Percentiles rank a stretch among this genome's conserved stretches.
These are phyloP conservation scores for Menura novaehollandiae DNA, from an alignment of 2,113 vertebrate species.

Conservation along the genomic window DNA sequence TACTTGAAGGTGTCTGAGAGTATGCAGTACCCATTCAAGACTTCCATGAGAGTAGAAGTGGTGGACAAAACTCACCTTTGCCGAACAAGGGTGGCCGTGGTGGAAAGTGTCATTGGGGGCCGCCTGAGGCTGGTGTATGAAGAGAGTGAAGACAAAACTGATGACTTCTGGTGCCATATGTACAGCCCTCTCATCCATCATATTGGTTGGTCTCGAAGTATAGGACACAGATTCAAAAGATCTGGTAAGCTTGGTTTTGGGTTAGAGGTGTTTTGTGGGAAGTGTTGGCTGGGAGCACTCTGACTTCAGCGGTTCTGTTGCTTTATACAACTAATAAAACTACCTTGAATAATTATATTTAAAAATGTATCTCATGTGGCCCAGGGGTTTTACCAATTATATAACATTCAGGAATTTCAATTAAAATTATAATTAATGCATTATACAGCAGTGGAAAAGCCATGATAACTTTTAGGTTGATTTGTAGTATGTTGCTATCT, in stretches of 20 bases:
- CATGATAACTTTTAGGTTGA: background rate
- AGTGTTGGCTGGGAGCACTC: background rate
- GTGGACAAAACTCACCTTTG: constrained; percentile 97
- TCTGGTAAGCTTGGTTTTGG: constrained; percentile 76
- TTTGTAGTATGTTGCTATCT: background rate
- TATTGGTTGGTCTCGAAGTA: constrained; percentile 95
- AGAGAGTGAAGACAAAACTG: constrained; percentile 90
- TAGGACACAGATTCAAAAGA: constrained; percentile 97
- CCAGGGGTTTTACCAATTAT: background rate
- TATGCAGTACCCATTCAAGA: constrained; percentile 95
- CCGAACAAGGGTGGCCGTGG: constrained; percentile 91
- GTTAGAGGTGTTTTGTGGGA: background rate
- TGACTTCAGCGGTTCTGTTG: background rate
- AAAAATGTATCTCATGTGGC: rapidly evolving
- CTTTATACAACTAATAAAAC: background rate
- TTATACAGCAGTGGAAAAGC: background rate
- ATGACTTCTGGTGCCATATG: constrained; percentile 99
- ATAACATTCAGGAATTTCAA: background rate
- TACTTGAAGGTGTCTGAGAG: constrained; percentile 87
- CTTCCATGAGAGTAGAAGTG: constrained; percentile 96
- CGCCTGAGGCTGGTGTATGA: constrained; percentile 91
- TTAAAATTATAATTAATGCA: background rate
- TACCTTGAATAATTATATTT: background rate
- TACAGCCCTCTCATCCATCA: constrained; percentile 94
- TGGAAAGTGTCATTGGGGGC: constrained; percentile 93